phyloP scores from a whole-genome alignment of 2,888 invertebrate genomes.

The Pandemis corylana region DNA sequence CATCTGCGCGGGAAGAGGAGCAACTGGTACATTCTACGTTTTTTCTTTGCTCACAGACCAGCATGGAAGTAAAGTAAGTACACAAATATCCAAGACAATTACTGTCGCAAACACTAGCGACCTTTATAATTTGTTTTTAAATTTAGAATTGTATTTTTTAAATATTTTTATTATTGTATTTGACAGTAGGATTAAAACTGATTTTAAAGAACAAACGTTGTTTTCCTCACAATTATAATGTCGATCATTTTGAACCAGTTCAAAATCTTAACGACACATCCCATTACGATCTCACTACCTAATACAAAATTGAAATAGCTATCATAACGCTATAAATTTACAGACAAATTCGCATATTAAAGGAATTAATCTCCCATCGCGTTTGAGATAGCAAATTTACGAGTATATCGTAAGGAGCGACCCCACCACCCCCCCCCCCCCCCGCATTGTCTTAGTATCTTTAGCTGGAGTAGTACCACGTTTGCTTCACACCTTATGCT shows the following conservation, averaged over 20 bases:
- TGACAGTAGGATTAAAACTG: no score
- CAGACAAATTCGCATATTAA: conserved; percentile 53
- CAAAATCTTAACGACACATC: not conserved
- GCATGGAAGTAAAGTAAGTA: no score
- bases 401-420: conserved; percentile 47
- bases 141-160: no score
- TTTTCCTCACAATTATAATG: no score
- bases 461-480: conserved; percentile 20
- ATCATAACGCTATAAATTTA: conserved; percentile 33
- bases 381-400: conserved; percentile 68
- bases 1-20: no score
- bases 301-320: conserved; percentile 1
- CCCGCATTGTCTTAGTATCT: conserved; percentile 32
- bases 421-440: conserved; percentile 39
- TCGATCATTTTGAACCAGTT: not conserved
- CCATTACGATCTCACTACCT: not conserved
- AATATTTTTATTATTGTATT: no score
- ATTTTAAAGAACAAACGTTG: no score
- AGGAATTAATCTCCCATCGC: conserved; percentile 68
- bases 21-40: no score
- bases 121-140: no score
- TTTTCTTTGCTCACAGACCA: no score
- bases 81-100: no score
- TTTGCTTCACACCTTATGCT: conserved; percentile 7
- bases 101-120: no score